These are phyloP conservation scores for Ranitomeya variabilis DNA, from an alignment of 2,113 vertebrate genomes.

Conservation along the genomic window DNA sequence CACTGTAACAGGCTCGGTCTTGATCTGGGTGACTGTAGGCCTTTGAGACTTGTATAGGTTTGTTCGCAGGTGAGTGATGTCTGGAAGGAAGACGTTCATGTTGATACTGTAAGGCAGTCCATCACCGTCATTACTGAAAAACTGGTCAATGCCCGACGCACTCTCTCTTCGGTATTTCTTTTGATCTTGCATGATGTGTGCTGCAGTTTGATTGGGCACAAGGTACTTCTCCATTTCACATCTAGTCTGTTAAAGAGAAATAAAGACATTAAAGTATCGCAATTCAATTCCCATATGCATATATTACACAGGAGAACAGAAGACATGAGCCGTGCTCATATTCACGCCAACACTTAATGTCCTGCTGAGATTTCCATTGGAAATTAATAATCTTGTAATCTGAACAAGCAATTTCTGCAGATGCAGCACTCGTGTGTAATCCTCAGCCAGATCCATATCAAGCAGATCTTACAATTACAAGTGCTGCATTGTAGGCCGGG, in stretches of 20 bases:
- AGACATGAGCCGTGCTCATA: not conserved
- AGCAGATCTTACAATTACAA: constrained; percentile 29
- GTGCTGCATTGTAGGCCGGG: constrained; percentile 71
- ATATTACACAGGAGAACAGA: not conserved
- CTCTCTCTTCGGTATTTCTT: constrained; percentile 86
- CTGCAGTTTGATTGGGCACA: constrained; percentile 75
- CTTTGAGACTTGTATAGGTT: constrained; percentile 86
- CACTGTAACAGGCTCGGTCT: constrained; percentile 83
- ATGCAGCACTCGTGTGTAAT: constrained; percentile 11
- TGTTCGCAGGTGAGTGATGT: constrained; percentile 88
- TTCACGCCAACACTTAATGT: not conserved
- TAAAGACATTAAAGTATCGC: not conserved
- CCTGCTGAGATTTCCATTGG: constrained; percentile 6
- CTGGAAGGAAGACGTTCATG: constrained; percentile 92
- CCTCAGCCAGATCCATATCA: constrained; percentile 17
- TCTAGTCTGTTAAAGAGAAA: constrained; percentile 77
- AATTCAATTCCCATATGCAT: not conserved
- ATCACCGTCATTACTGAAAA: constrained; percentile 83
- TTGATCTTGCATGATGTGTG: constrained; percentile 73
- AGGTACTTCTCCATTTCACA: constrained; percentile 94
- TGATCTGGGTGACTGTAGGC: constrained; percentile 82
- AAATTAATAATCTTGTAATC: constrained; percentile 13
- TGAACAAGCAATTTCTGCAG: constrained; percentile 6
- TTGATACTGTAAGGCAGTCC: constrained; percentile 91
- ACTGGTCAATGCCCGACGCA: constrained; percentile 84